Conservation (phyloP, 2,888 invertebrate genomes). For the Teleogryllus oceanicus region DNA sequence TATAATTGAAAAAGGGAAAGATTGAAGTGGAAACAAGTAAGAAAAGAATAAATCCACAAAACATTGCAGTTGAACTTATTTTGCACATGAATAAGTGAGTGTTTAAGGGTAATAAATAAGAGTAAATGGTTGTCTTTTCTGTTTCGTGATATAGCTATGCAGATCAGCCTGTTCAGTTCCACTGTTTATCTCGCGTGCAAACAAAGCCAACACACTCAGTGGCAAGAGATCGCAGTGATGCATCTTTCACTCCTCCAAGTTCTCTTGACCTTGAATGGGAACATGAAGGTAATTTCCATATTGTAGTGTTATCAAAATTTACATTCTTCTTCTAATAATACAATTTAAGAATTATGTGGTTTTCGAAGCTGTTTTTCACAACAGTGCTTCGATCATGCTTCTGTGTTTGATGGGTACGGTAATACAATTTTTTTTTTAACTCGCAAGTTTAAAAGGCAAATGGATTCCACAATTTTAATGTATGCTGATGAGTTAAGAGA, state of each 20-base stretch:
- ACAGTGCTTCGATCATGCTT: too few species aligned
- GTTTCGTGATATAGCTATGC: not conserved
- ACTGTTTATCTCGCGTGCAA: not conserved
- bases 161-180: not conserved
- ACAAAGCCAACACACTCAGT: slow-evolving; percentile 19
- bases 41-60: not conserved
- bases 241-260: slow-evolving; percentile 60
- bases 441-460: too few species aligned
- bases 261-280: slow-evolving; percentile 70
- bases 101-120: not conserved
- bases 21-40: not conserved
- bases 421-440: too few species aligned
- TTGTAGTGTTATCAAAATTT: too few species aligned
- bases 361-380: too few species aligned
- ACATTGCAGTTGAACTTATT: not conserved
- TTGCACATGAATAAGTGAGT: too few species aligned
- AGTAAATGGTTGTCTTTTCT: not conserved
- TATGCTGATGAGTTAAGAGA: too few species aligned
- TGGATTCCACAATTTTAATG: too few species aligned
- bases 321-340: too few species aligned
- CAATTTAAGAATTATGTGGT: too few species aligned
- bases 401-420: too few species aligned
- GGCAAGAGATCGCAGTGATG: slow-evolving; percentile 43
- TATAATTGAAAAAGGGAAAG: too few species aligned
- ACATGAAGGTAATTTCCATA: slow-evolving; percentile 54